Evolutionary conservation across 1,140 invertebrate genomes (phyloP).

Genomic region (Drosophila willistoni): DNA sequence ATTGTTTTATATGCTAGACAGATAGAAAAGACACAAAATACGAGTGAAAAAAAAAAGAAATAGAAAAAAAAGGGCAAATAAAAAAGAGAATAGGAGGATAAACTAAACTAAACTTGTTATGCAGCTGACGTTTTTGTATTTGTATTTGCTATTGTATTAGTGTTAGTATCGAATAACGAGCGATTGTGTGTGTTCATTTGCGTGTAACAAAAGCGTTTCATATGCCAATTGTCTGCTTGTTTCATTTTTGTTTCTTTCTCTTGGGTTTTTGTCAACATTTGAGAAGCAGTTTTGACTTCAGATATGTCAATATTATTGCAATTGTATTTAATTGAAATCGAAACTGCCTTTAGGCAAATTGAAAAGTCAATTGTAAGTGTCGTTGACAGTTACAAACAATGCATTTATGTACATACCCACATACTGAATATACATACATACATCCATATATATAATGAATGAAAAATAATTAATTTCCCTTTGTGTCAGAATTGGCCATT

Average conservation of each 20-base stretch:
- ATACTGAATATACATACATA: neutral
- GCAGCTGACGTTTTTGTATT: constrained; percentile 39
- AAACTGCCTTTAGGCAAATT: constrained; percentile 40
- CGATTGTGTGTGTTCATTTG: constrained; percentile 32
- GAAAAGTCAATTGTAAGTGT: constrained; percentile 48
- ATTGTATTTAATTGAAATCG: constrained; percentile 39
- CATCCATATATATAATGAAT: neutral
- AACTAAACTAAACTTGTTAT: constrained; percentile 49
- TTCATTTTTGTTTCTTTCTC: constrained; percentile 3
- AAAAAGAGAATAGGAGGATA: constrained; percentile 36
- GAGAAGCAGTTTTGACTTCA: constrained; percentile 17
- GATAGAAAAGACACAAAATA: constrained; percentile 17
- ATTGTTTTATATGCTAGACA: constrained; percentile 63
- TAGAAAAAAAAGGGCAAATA: neutral
- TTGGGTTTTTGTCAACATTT: constrained; percentile 8
- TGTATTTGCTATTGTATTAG: constrained; percentile 38
- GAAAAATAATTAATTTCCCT: constrained; percentile 7
- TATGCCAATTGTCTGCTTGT: constrained; percentile 21
- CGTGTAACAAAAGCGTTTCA: constrained; percentile 25
- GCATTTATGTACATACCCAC: neutral
- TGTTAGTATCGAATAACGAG: constrained; percentile 31
- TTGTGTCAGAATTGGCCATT: neutral
- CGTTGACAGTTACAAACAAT: constrained; percentile 11
- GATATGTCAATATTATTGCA: constrained; percentile 38
- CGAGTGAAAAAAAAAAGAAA: neutral